phyloP scores from a whole-genome alignment of 2,888 invertebrate species.

The Drosophila putrida region DNA sequence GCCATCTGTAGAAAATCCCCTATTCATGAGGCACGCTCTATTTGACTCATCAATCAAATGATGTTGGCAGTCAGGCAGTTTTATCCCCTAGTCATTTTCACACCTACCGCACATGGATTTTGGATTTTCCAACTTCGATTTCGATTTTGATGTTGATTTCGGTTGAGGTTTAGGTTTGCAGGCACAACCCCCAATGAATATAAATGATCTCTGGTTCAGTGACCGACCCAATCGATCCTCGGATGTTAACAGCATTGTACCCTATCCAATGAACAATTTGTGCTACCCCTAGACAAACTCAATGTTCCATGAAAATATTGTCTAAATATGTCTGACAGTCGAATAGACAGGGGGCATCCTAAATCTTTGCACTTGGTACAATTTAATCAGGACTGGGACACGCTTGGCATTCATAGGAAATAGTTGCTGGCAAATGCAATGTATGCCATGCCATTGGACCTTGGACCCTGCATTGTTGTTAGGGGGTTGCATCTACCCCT shows the following conservation, averaged over 20 bases:
- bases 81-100: conserved; percentile 67
- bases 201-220: conserved; percentile 68
- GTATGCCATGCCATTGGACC: conserved; percentile 31
- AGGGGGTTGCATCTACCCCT: conserved; percentile 55
- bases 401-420: conserved; percentile 40
- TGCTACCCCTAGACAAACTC: conserved; percentile 30
- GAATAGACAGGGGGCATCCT: conserved; percentile 10
- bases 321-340: conserved; percentile 34
- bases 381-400: conserved; percentile 68
- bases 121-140: not conserved
- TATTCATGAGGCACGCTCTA: conserved; percentile 75
- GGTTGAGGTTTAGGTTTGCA: not conserved
- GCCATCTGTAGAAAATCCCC: conserved; percentile 58
- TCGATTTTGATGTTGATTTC: conserved; percentile 2
- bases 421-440: conserved; percentile 48
- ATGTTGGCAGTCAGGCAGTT: conserved; percentile 46
- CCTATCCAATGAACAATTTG: conserved; percentile 53
- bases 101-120: conserved; percentile 57
- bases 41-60: conserved; percentile 71
- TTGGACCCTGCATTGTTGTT: conserved; percentile 14
- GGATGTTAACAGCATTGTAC: conserved; percentile 55
- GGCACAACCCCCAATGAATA: conserved; percentile 58
- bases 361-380: conserved; percentile 66
- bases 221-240: conserved; percentile 47
- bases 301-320: conserved; percentile 57